Evolutionary conservation across 2,113 vertebrate genomes (phyloP).

Genomic region (Noctilio leporinus): DNA sequence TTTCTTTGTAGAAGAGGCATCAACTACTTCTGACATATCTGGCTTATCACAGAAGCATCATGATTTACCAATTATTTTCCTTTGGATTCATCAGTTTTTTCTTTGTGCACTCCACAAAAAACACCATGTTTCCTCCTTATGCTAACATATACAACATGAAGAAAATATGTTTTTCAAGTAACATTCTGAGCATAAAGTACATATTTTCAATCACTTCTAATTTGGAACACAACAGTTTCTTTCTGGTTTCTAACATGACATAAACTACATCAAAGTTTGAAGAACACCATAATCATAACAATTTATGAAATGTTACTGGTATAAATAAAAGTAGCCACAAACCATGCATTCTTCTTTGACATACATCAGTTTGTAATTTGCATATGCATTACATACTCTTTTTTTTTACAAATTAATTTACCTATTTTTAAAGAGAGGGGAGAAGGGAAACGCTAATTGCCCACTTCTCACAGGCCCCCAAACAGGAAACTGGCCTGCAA

Average conservation of each 20-base stretch:
- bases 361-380: neutral
- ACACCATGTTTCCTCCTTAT: neutral
- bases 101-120: neutral
- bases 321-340: neutral
- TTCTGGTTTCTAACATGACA: conserved; percentile 33
- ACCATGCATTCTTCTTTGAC: neutral
- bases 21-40: neutral
- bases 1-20: neutral
- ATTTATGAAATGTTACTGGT: neutral
- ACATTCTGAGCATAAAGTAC: neutral
- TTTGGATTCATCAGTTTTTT: neutral
- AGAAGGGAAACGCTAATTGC: too few species aligned
- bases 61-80: neutral
- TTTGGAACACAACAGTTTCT: neutral
- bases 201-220: conserved; percentile 26
- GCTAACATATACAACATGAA: neutral
- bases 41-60: neutral
- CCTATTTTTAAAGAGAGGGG: too few species aligned
- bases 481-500: too few species aligned
- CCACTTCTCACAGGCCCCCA: too few species aligned
- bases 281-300: neutral
- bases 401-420: neutral
- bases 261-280: conserved; percentile 8
- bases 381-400: neutral
- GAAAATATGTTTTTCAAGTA: conserved; percentile 26